Conservation (phyloP, 2,888 invertebrate species). For the Pollenia griseotomentosa region DNA sequence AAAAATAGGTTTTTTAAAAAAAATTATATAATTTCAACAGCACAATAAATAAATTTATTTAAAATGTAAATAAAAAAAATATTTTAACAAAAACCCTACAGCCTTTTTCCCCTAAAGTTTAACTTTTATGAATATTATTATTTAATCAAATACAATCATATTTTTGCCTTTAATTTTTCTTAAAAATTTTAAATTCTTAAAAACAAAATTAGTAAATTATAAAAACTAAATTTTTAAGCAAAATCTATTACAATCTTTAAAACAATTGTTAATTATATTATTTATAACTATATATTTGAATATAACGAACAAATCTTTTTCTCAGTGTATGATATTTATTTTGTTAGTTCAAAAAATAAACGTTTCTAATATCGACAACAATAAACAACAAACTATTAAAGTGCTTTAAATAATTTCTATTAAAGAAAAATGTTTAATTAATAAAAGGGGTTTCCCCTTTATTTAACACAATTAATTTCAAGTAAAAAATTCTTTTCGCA, state of each 20-base stretch:
- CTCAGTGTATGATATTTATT: too few relatives aligned
- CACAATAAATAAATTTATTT: slow-evolving; percentile 15
- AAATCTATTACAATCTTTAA: too few relatives aligned
- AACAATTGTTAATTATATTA: too few relatives aligned
- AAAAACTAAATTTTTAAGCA: too few relatives aligned
- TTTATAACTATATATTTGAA: too few relatives aligned
- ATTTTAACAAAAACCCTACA: background rate
- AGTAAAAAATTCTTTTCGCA: slow-evolving; percentile 44
- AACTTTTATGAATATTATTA: slow-evolving; percentile 35
- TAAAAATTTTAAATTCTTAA: background rate
- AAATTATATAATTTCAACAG: background rate
- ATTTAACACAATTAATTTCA: slow-evolving; percentile 14
- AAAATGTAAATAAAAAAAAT: slow-evolving; percentile 4
- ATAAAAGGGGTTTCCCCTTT: slow-evolving; percentile 8
- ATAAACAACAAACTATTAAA: slow-evolving; percentile 24
- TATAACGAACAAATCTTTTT: too few relatives aligned
- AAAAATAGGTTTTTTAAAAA: background rate
- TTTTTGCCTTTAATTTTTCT: background rate
- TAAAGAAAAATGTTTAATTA: slow-evolving; percentile 8
- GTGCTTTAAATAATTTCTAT: slow-evolving; percentile 48
- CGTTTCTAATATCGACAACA: background rate
- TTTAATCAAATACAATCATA: background rate
- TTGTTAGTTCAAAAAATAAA: background rate
- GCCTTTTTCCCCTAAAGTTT: background rate
- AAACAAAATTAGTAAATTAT: background rate